Percentiles rank a stretch among this genome's conserved stretches.
These are phyloP conservation scores for Oreochromis mossambicus DNA, from an alignment of 2,797 vertebrate species.

Conservation along the genomic window DNA sequence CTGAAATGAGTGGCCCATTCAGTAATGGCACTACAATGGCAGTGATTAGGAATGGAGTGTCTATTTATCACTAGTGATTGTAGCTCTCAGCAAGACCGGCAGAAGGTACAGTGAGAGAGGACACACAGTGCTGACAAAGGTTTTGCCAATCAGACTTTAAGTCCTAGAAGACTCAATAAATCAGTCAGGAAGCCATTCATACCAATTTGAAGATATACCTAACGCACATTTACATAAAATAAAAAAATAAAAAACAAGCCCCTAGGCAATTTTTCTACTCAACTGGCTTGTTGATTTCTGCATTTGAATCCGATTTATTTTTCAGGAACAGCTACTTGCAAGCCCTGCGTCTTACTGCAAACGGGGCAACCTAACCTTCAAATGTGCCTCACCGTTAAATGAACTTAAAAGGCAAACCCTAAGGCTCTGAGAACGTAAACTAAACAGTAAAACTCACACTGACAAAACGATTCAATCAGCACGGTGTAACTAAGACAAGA, in stretches of 20 bases:
- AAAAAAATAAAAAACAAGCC: background rate
- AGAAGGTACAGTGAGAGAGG: constrained; percentile 7
- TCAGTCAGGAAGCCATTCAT: background rate
- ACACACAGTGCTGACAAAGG: constrained; percentile 36
- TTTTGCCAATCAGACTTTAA: constrained; percentile 22
- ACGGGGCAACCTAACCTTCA: background rate
- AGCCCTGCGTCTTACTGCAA: background rate
- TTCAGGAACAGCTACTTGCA: background rate
- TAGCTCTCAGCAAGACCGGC: constrained; percentile 22
- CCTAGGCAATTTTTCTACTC: background rate
- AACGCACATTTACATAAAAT: background rate
- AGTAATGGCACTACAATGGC: constrained; percentile 50
- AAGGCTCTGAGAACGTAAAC: background rate
- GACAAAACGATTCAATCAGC: constrained; percentile 21
- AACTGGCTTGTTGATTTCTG: background rate
- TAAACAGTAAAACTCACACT: background rate
- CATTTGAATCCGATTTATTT: background rate
- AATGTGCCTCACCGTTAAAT: constrained; percentile 28
- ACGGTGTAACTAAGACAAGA: background rate
- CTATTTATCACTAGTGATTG: constrained; percentile 53
- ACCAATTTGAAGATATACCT: background rate
- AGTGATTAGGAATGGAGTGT: constrained; percentile 48
- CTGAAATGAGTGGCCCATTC: constrained; percentile 39
- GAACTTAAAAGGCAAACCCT: background rate
- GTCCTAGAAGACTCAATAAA: constrained; percentile 11